phyloP scores from a whole-genome alignment of 1,140 invertebrate genomes.

The Pseudomyrmex dendroicus region DNA sequence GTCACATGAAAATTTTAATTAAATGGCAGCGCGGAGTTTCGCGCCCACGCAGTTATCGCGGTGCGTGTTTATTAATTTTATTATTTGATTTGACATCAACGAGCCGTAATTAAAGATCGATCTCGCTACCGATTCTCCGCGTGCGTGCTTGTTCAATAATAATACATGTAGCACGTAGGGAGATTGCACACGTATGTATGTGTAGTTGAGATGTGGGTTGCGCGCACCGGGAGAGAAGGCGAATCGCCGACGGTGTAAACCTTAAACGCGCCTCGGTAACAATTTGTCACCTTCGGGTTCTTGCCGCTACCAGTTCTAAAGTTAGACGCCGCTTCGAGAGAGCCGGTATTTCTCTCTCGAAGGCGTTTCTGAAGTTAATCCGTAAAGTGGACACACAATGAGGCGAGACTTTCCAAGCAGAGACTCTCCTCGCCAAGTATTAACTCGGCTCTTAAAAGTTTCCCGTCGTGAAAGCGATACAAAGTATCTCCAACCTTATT shows the following conservation, averaged over 20 bases:
- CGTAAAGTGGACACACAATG: constrained; percentile 14
- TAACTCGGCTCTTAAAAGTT: background rate
- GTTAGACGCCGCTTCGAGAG: constrained; percentile 50
- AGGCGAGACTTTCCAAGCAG: background rate
- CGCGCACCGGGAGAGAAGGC: constrained; percentile 26
- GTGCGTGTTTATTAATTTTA: no score
- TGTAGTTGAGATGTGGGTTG: background rate
- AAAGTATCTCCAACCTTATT: background rate
- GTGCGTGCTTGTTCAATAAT: background rate
- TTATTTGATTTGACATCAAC: background rate
- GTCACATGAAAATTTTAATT: no score
- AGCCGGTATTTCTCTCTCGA: constrained; percentile 9
- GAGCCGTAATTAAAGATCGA: no score
- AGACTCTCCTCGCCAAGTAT: background rate
- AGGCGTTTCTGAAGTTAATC: background rate
- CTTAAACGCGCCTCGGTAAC: constrained; percentile 49
- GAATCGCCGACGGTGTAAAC: constrained; percentile 28
- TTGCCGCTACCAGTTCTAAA: constrained; percentile 64
- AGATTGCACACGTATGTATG: constrained; percentile 21
- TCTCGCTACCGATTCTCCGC: no score
- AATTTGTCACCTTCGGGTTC: constrained; percentile 58
- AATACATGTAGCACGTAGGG: background rate
- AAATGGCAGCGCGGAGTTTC: no score
- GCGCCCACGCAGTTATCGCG: no score
- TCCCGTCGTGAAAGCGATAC: no score